These are phyloP conservation scores for Nomada flava DNA, from an alignment of 2,888 invertebrate genomes.

Conservation along the genomic window DNA sequence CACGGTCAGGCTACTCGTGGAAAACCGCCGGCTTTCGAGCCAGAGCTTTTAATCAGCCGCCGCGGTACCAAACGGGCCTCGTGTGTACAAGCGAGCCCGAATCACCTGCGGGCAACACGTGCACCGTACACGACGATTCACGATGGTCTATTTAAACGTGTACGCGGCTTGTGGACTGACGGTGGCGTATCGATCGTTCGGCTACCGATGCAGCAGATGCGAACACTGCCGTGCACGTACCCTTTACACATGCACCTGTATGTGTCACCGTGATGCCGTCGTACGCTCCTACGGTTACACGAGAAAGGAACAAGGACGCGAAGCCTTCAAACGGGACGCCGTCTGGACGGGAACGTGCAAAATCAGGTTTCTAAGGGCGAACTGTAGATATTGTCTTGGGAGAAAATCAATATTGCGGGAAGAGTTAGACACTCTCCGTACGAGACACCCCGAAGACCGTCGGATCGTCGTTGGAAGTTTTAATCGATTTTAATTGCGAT, in stretches of 20 bases:
- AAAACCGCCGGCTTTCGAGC: background rate
- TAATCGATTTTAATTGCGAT: no score
- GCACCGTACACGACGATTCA: constrained; percentile 37
- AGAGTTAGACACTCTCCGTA: background rate
- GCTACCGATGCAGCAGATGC: constrained; percentile 45
- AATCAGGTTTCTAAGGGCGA: background rate
- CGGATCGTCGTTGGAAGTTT: no score
- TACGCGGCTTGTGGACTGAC: constrained; percentile 32
- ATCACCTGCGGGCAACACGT: constrained; percentile 45
- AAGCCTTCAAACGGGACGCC: constrained; percentile 33
- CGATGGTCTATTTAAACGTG: constrained; percentile 36
- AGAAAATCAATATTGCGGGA: background rate
- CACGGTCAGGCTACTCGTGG: background rate
- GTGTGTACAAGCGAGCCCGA: constrained; percentile 31
- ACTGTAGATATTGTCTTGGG: background rate
- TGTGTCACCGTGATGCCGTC: constrained; percentile 12
- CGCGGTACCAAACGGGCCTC: constrained; percentile 18
- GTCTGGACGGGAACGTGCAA: background rate
- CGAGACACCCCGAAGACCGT: background rate
- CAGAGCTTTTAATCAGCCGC: constrained; percentile 32
- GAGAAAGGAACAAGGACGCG: constrained; percentile 13
- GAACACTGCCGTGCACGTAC: constrained; percentile 23
- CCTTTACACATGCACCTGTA: background rate
- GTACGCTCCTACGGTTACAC: constrained; percentile 18
- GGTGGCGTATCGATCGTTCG: constrained; percentile 62